A percentile compares a stretch with the other conserved stretches of the same genome.
Conservation (phyloP, 2,797 vertebrate species). For the Acanthis flammea region DNA sequence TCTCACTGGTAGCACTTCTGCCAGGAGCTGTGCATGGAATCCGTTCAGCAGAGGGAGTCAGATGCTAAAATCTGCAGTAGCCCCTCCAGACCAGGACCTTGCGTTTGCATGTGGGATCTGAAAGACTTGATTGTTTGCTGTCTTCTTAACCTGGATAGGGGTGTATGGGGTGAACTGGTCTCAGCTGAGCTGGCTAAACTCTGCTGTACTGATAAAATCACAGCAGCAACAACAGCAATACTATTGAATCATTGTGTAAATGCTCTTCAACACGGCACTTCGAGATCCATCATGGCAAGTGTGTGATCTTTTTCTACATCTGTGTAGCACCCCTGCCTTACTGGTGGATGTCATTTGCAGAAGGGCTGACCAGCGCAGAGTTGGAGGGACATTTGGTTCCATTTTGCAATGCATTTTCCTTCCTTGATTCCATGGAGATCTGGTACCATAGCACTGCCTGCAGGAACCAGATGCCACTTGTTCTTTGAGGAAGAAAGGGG, state of each 20-base stretch:
- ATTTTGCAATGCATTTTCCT: neutral
- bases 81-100: neutral
- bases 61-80: neutral
- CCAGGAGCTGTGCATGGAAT: neutral
- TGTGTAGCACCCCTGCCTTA: neutral
- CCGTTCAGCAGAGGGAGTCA: slow-evolving; percentile 39
- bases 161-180: neutral
- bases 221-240: neutral
- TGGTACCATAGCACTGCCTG: neutral
- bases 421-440: neutral
- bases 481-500: neutral
- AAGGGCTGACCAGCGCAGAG: neutral
- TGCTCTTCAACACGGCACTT: neutral
- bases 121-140: neutral
- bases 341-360: neutral
- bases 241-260: neutral
- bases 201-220: neutral
- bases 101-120: neutral
- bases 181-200: neutral
- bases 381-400: neutral
- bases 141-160: fast-evolving
- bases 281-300: fast-evolving
- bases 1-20: neutral
- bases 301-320: neutral
- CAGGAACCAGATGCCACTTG: neutral